Evolutionary conservation across 1,140 invertebrate genomes (phyloP).

Genomic region (Drosophila nasuta): DNA sequence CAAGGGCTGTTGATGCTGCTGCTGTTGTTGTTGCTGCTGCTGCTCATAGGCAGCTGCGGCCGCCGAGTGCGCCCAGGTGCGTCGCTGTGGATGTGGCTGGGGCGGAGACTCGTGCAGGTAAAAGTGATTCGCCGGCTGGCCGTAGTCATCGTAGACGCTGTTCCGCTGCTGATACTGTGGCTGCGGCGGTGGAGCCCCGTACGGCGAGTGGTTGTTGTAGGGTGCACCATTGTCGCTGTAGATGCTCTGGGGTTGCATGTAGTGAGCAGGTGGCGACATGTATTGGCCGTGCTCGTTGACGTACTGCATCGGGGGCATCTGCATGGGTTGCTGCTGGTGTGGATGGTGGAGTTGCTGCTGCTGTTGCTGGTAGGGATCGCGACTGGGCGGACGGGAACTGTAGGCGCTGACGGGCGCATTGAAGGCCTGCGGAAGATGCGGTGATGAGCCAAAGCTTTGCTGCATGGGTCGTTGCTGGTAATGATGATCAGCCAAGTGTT

Average conservation of each 20-base stretch:
- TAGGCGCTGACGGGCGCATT: conserved; percentile 73
- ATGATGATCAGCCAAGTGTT: conserved; percentile 85
- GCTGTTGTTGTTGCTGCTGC: conserved; percentile 54
- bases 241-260: conserved; percentile 77
- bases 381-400: conserved; percentile 81
- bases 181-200: conserved; percentile 53
- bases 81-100: conserved; percentile 87
- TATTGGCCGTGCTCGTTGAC: conserved; percentile 83
- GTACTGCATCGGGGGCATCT: conserved; percentile 79
- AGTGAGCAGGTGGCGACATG: conserved; percentile 72
- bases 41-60: conserved; percentile 85
- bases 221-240: conserved; percentile 76
- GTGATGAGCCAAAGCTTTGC: conserved; percentile 87
- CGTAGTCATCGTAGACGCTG: conserved; percentile 78
- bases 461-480: conserved; percentile 79
- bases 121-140: conserved; percentile 87
- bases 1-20: conserved; percentile 68
- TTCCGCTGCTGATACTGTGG: conserved; percentile 86
- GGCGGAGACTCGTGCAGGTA: conserved; percentile 89
- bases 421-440: conserved; percentile 86
- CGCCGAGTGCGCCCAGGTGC: conserved; percentile 90
- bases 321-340: conserved; percentile 65
- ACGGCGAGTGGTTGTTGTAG: conserved; percentile 76
- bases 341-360: conserved; percentile 84
- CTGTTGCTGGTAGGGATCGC: conserved; percentile 82